Base-by-base conservation (phyloP, 2,797 vertebrate genomes). In the Sebastes diaconus region DNA sequence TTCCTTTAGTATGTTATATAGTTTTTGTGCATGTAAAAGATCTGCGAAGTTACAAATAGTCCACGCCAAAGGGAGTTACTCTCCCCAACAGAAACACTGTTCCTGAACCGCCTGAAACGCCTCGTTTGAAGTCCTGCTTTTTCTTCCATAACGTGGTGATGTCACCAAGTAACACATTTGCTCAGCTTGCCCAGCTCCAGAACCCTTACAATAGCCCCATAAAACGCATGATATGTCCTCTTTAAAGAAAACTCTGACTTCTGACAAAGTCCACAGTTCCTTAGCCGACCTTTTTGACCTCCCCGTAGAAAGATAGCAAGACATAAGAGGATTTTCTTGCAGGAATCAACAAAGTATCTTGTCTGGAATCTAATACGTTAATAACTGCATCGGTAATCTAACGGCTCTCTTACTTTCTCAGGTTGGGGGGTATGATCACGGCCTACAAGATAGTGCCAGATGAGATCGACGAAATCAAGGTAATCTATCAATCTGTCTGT, bases 391-490 rank as follows among this genome's bases (percentile, higher is more conserved):
- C 22, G 70, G 32, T 77, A 25, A 84, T 79, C 59, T 68, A 55
- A 75, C 36, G 16, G 30, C 18, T 79, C n/a, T 85, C 61, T 55
- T 73, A 63, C 6, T 93, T 92, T 95, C 96, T 92, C 95, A 99
- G 98, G 94, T 96, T 99, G 94, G 98, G 98, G 90, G 98, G 98
- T 86, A 99, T 97, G 95, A 96, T 99, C 94, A 96, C 97, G 75
- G 98, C 98, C 82, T 99, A 99, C 95, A 99, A 99, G 96, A 98
- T 99, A 92, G 98, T 99, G 84, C 98, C 98, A 69, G 98, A 99
- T 9, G 98, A 99, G 96, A 97, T 99, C 84, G 98, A 99, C 88
- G 98, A 99, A 95, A 99, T 99, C 87, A 99, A 99, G 98, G 98
- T 99, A 95, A 60, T 82, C 46, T 61, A 4, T 69, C 13, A 11